These are phyloP conservation scores for Paradoxurus hermaphroditus DNA, from an alignment of 2,113 vertebrate species.

Conservation along the genomic window DNA sequence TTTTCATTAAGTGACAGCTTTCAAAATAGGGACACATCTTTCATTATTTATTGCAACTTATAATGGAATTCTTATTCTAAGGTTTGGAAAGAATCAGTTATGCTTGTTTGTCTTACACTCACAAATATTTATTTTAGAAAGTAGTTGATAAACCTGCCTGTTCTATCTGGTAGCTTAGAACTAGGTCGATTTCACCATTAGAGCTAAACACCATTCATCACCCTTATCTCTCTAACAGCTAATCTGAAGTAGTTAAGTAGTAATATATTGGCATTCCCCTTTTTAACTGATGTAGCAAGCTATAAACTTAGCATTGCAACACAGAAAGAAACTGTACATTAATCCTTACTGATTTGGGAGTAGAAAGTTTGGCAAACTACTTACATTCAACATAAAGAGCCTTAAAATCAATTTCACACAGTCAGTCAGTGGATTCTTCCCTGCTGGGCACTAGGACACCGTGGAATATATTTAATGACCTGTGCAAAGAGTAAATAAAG, in stretches of 20 bases:
- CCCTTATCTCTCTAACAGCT: constrained; percentile 53
- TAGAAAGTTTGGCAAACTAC: background rate
- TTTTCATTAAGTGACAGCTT: background rate
- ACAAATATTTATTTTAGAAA: constrained; percentile 67
- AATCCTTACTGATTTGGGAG: background rate
- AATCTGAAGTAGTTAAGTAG: constrained; percentile 40
- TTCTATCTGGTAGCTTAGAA: constrained; percentile 47
- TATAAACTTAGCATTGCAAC: constrained; percentile 36
- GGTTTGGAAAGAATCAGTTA: constrained; percentile 28
- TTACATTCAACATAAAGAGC: constrained; percentile 25
- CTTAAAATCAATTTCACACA: constrained; percentile 1
- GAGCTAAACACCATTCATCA: constrained; percentile 60
- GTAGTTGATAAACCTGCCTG: constrained; percentile 49
- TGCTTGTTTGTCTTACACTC: constrained; percentile 35
- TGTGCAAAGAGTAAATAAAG: background rate
- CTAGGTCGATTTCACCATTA: constrained; percentile 59
- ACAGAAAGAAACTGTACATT: background rate
- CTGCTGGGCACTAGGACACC: background rate
- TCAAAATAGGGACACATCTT: constrained; percentile 33
- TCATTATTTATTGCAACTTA: constrained; percentile 27
- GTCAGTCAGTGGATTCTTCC: background rate
- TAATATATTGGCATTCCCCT: constrained; percentile 46
- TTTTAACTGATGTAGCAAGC: constrained; percentile 26
- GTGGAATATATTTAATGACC: background rate
- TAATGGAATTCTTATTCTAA: constrained; percentile 36